Evolutionary conservation across 1,140 invertebrate genomes (phyloP).

Genomic region (Marisa cornuarietis): DNA sequence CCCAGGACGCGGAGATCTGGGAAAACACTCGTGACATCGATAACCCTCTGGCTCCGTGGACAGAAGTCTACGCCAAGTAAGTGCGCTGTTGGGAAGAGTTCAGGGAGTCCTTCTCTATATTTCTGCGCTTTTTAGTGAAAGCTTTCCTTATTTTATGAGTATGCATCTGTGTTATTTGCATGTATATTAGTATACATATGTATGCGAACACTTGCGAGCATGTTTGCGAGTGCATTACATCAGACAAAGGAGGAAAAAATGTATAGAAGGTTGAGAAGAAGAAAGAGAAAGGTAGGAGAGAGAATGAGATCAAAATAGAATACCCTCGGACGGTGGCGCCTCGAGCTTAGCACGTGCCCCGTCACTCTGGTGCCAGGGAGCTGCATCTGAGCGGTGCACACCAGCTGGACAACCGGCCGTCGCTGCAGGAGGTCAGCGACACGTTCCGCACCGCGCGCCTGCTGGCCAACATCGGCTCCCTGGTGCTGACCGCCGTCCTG

Average conservation of each 20-base stretch:
- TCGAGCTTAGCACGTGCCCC: not conserved
- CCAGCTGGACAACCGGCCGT: constrained; percentile 56
- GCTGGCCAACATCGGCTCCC: constrained; percentile 44
- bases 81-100: not conserved
- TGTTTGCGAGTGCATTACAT: no score
- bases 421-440: constrained; percentile 50
- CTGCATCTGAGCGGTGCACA: constrained; percentile 50
- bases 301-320: no score
- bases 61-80: constrained; percentile 64
- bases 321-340: no score
- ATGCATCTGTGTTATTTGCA: no score
- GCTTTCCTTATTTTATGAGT: no score
- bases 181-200: no score
- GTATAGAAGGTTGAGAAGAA: not conserved
- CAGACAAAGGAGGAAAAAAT: no score
- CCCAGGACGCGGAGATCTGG: constrained; percentile 55
- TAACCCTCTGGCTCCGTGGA: constrained; percentile 66
- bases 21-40: constrained; percentile 67
- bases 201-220: no score
- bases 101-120: not conserved
- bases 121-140: no score
- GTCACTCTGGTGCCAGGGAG: constrained; percentile 44
- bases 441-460: constrained; percentile 46
- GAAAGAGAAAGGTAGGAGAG: not conserved
- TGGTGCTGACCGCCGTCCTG: constrained; percentile 42